phyloP scores from a whole-genome alignment of 2,113 vertebrate genomes.

The Chunga burmeisteri region DNA sequence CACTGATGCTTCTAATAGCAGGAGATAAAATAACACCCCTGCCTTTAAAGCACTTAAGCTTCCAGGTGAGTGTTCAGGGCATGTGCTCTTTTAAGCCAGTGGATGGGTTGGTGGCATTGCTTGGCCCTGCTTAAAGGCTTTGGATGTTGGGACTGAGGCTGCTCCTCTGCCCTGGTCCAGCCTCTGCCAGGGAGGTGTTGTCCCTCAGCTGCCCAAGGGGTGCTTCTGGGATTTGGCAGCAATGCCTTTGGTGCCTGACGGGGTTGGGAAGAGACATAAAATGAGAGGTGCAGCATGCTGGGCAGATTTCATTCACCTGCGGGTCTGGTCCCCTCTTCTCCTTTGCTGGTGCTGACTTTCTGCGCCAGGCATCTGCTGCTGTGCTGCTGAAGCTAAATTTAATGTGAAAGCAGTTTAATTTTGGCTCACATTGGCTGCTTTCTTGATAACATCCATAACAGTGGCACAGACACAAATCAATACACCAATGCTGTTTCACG shows the following conservation, averaged over 20 bases:
- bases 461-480: background rate
- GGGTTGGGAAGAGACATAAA: background rate
- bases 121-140: background rate
- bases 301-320: background rate
- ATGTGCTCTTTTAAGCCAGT: background rate
- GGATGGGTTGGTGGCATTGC: background rate
- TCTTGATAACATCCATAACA: background rate
- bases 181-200: background rate
- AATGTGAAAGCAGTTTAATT: background rate
- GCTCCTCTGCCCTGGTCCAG: background rate
- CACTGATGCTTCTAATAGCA: background rate
- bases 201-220: background rate
- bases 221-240: background rate
- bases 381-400: background rate
- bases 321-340: background rate
- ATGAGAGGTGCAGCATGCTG: accelerated
- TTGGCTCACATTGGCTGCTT: background rate
- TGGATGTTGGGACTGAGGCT: background rate
- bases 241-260: background rate
- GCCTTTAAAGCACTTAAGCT: slow-evolving; percentile 7
- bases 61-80: background rate
- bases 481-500: background rate
- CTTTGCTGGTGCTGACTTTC: background rate
- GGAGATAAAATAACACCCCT: background rate
- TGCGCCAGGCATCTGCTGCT: background rate